These are phyloP conservation scores for Regulus satrapa DNA, from an alignment of 2,113 vertebrate genomes.

Conservation along the genomic window DNA sequence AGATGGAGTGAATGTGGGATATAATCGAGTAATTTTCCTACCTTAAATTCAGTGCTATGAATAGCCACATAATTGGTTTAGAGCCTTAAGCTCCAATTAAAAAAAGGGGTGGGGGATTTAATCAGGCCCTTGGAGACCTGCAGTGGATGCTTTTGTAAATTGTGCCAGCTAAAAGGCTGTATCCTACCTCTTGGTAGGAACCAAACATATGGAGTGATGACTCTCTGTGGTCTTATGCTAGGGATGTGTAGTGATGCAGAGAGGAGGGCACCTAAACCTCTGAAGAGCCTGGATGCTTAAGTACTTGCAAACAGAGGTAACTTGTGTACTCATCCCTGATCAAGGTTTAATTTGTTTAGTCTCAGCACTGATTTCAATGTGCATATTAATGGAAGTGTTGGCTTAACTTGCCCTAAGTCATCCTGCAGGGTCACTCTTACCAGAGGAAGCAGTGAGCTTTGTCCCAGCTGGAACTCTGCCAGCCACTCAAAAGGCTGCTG, in stretches of 20 bases:
- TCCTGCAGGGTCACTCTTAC: neutral
- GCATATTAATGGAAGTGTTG: neutral
- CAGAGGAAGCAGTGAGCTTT: neutral
- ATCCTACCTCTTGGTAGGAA: neutral
- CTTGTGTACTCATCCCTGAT: neutral
- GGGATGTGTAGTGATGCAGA: neutral
- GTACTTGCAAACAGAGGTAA: neutral
- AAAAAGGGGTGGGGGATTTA: neutral
- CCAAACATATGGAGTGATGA: neutral
- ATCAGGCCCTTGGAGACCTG: neutral
- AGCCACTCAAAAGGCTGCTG: neutral
- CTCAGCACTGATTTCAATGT: neutral
- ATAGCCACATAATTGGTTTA: neutral
- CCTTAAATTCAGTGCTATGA: neutral
- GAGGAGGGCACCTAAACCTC: neutral
- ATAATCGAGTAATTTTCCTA: neutral
- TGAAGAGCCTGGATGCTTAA: neutral
- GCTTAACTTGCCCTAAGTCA: neutral
- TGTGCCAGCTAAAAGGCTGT: neutral
- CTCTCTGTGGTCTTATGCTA: accelerated
- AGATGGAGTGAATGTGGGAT: neutral
- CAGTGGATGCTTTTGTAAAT: neutral
- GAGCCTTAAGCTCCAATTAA: neutral
- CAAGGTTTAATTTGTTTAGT: neutral
- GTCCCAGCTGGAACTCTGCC: neutral